Evolutionary conservation across 2,888 invertebrate species (phyloP).

Genomic region (Cosmia pyralina): DNA sequence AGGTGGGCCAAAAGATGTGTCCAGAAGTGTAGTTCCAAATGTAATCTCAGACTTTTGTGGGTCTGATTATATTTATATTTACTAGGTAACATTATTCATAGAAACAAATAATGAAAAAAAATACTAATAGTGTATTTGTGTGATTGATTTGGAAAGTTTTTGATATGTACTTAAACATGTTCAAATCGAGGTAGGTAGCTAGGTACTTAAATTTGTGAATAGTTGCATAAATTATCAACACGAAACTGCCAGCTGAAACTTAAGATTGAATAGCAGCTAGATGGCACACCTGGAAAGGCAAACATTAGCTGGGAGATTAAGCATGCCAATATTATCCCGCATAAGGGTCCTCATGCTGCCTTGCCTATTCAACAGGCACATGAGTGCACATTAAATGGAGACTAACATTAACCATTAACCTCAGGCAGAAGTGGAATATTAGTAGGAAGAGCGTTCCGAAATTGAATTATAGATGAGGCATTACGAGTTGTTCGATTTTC

Average conservation of each 20-base stretch:
- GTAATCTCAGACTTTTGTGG: not conserved
- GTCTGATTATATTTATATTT: not conserved
- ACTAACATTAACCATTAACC: conserved; percentile 31
- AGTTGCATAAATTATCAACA: conserved; percentile 1
- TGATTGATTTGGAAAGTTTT: not conserved
- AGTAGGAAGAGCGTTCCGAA: conserved; percentile 6
- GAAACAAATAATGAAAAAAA: not conserved
- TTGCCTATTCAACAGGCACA: conserved; percentile 49
- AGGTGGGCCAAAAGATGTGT: no score
- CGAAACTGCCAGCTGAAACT: conserved; percentile 4
- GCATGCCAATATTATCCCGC: conserved; percentile 47
- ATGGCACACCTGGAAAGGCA: conserved; percentile 36
- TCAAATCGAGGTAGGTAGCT: not conserved
- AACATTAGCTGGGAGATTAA: conserved; percentile 49
- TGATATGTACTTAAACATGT: not conserved
- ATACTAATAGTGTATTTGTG: not conserved
- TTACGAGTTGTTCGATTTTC: not conserved
- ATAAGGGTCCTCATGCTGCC: conserved; percentile 25
- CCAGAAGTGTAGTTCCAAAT: no score
- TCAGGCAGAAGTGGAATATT: conserved; percentile 11
- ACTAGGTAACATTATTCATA: not conserved
- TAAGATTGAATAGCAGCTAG: conserved; percentile 25
- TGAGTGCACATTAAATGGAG: conserved; percentile 39
- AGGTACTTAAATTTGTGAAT: not conserved
- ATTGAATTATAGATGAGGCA: conserved; percentile 20